Percentiles rank a stretch among this genome's conserved stretches.
These are phyloP conservation scores for Torymus tubicola DNA, from an alignment of 2,888 invertebrate genomes.

Conservation along the genomic window DNA sequence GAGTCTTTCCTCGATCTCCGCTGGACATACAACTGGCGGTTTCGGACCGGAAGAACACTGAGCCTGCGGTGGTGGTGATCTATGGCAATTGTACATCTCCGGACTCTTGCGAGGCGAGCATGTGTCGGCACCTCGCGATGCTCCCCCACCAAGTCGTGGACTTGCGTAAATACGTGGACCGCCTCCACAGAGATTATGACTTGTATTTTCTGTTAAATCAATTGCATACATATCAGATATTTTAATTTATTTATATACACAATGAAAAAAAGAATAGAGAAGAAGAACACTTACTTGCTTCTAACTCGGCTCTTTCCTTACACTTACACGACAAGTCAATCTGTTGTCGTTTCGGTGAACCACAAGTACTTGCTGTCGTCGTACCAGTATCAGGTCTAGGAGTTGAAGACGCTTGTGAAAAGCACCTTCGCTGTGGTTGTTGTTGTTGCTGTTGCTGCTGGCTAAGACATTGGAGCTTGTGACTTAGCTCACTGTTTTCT, in stretches of 20 bases:
- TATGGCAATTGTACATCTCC: conserved; percentile 8
- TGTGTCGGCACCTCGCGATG: conserved; percentile 62
- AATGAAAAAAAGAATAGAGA: background rate
- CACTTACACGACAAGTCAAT: conserved; percentile 49
- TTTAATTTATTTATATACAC: too few relatives aligned
- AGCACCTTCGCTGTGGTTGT: background rate
- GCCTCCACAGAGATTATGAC: conserved; percentile 31
- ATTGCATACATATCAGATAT: background rate
- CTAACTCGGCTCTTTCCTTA: background rate
- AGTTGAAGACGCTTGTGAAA: background rate
- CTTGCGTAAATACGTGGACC: too few relatives aligned
- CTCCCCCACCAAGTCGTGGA: conserved; percentile 67
- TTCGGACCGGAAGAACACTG: too few relatives aligned
- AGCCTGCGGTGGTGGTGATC: background rate
- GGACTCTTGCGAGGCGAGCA: background rate
- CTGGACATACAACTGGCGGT: conserved; percentile 71
- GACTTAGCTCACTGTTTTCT: conserved; percentile 80
- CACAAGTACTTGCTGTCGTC: background rate
- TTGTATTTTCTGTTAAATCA: background rate
- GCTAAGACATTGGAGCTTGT: conserved; percentile 76
- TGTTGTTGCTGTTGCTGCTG: conserved; percentile 55
- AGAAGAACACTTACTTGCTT: background rate
- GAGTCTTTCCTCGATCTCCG: conserved; percentile 75
- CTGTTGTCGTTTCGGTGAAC: background rate
- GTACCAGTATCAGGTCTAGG: background rate